phyloP scores from a whole-genome alignment of 2,113 vertebrate species.

The Notiomystis cincta region DNA sequence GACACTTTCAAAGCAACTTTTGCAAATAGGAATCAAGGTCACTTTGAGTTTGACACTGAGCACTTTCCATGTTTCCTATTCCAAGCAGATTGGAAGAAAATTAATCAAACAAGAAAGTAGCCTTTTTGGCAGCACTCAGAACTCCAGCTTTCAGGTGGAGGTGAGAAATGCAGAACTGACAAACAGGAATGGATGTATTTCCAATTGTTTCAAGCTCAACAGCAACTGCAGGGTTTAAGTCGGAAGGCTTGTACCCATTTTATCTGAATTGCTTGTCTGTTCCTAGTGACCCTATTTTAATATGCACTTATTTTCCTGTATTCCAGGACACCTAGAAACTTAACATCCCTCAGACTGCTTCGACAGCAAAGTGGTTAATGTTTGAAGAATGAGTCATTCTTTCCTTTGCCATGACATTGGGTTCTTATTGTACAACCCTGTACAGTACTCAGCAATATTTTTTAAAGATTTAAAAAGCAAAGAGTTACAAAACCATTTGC shows the following conservation, averaged over 20 bases:
- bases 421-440: slow-evolving; percentile 90
- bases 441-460: slow-evolving; percentile 90
- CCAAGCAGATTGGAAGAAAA: neutral
- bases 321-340: slow-evolving; percentile 43
- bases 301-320: slow-evolving; percentile 50
- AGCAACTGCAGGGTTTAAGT: neutral
- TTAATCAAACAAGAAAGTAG: neutral
- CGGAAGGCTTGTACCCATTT: neutral
- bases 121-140: neutral
- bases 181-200: neutral
- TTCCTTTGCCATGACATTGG: slow-evolving; percentile 75
- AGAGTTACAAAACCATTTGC: slow-evolving; percentile 94
- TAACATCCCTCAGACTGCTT: slow-evolving; percentile 60
- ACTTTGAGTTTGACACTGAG: neutral
- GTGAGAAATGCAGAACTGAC: slow-evolving; percentile 33
- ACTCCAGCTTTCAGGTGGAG: slow-evolving; percentile 5
- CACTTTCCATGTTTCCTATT: neutral
- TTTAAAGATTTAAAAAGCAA: slow-evolving; percentile 91
- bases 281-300: slow-evolving; percentile 42
- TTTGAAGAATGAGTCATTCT: slow-evolving; percentile 72
- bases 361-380: slow-evolving; percentile 73
- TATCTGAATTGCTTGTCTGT: neutral
- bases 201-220: slow-evolving; percentile 9
- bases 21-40: neutral
- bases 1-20: neutral